Conservation (phyloP, 2,113 vertebrate species). For the Rousettus leschenaultii region DNA sequence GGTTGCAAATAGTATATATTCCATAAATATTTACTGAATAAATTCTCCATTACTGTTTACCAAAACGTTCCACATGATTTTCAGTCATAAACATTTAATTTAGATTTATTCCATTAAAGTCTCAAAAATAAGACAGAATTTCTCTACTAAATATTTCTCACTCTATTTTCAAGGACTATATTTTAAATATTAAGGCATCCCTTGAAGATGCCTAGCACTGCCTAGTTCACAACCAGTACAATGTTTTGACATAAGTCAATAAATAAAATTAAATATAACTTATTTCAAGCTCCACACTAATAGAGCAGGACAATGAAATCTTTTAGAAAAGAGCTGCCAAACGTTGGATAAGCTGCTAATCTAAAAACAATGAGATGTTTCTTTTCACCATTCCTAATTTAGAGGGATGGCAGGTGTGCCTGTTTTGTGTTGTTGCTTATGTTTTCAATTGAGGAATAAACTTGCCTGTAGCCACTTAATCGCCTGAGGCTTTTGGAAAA, state of each 20-base stretch:
- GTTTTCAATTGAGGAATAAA: constrained; percentile 40
- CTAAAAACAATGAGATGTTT: constrained; percentile 19
- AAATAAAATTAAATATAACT: constrained; percentile 42
- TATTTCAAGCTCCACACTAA: constrained; percentile 44
- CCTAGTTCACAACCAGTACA: constrained; percentile 6
- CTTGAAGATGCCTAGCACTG: background rate
- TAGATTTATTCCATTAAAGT: background rate
- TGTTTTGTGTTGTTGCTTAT: constrained; percentile 26
- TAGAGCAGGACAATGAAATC: constrained; percentile 47
- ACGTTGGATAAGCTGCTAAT: constrained; percentile 34
- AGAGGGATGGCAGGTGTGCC: background rate
- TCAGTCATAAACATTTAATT: constrained; percentile 12
- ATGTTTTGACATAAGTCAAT: constrained; percentile 50
- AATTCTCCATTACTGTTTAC: background rate
- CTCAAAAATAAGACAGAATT: constrained; percentile 20
- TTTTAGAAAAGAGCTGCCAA: constrained; percentile 30
- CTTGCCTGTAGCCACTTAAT: constrained; percentile 30
- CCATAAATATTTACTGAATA: constrained; percentile 30
- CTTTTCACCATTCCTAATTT: constrained; percentile 14
- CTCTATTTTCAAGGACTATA: background rate
- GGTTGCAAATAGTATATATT: background rate
- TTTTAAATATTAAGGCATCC: constrained; percentile 37
- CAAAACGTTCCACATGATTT: background rate
- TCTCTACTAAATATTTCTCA: background rate
- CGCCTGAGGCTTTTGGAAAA: constrained; percentile 44